Base-by-base conservation (phyloP, 1,140 invertebrate genomes). In the Phymastichus coffea region DNA sequence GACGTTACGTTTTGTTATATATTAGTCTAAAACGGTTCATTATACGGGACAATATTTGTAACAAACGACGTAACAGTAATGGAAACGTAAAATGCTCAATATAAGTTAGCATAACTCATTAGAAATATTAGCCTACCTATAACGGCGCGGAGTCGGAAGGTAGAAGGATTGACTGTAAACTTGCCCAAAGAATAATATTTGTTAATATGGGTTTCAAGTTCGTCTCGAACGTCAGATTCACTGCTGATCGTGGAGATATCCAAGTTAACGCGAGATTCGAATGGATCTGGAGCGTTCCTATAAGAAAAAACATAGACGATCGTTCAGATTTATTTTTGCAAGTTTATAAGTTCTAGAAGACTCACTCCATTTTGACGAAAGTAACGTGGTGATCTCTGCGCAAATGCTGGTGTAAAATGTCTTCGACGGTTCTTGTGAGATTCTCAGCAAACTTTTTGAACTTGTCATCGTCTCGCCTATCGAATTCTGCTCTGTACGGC, bases 281-380 rank as follows among this genome's bases (percentile, higher is more conserved):
- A 80, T 23, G 67, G 61, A 62, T 80, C 77, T 17, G 56, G 38
- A 58, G 38, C 47, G 25, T 58, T 58, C 4, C 56, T 58, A 25
- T 8, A 33, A 26, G 28, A 46, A n/a, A n/a, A n/a, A n/a, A n/a
- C n/a, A n/a, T n/a, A n/a, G n/a, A n/a, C n/a, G n/a, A n/a, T n/a
- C n/a, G n/a, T n/a, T n/a, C n/a, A n/a, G n/a, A n/a, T n/a, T n/a
- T n/a, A n/a, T n/a, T n/a, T n/a, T n/a, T n/a, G n/a, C n/a, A n/a
- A n/a, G n/a, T n/a, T n/a, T n/a, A n/a, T n/a, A n/a, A n/a, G n/a
- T n/a, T n/a, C n/a, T n/a, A n/a, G n/a, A n/a, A n/a, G n/a, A 69
- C 75, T 78, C 64, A 80, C 78, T 66, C 70, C 56, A 79, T 71
- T 48, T 76, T 78, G 3, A 79, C 66, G 49, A 79, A 68, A 35